Conservation (phyloP, 1,140 invertebrate genomes). For the Solen grandis region DNA sequence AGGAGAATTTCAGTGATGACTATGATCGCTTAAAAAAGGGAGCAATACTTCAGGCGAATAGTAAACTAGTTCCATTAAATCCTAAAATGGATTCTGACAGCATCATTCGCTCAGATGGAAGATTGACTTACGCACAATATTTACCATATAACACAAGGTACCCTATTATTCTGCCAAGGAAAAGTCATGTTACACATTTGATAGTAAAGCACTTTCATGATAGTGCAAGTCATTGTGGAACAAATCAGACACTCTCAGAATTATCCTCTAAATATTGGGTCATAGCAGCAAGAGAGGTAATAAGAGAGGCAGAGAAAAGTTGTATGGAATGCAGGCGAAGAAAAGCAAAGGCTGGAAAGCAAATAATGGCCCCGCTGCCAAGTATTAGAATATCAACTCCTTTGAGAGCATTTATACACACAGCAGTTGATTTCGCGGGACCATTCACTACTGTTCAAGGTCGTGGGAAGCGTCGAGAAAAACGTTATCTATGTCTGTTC, state of each 20-base stretch:
- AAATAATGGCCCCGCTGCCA: conserved; percentile 48
- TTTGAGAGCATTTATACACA: conserved; percentile 5
- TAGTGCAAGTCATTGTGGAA: background rate
- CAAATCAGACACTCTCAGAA: conserved; percentile 6
- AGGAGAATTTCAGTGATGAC: background rate
- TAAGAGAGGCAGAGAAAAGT: background rate
- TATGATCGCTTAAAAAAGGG: background rate
- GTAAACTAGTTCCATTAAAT: conserved; percentile 7
- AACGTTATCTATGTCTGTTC: conserved; percentile 49
- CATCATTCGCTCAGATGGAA: conserved; percentile 19
- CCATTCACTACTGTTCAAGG: conserved; percentile 38
- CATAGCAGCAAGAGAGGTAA: conserved; percentile 1
- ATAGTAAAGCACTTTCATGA: conserved; percentile 15
- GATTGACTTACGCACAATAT: conserved; percentile 21
- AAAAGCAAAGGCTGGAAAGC: background rate
- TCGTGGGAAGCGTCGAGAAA: conserved; percentile 14
- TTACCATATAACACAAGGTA: background rate
- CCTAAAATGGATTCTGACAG: background rate
- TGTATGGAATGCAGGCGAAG: background rate
- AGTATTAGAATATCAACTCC: background rate
- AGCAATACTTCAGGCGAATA: background rate
- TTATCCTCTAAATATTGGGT: conserved; percentile 2
- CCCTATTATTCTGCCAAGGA: background rate
- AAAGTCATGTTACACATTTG: background rate
- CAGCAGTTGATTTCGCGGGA: conserved; percentile 44